Percentiles rank a stretch among this genome's conserved stretches.
These are phyloP conservation scores for Prunella strophiata DNA, from an alignment of 2,797 vertebrate genomes.

Conservation along the genomic window DNA sequence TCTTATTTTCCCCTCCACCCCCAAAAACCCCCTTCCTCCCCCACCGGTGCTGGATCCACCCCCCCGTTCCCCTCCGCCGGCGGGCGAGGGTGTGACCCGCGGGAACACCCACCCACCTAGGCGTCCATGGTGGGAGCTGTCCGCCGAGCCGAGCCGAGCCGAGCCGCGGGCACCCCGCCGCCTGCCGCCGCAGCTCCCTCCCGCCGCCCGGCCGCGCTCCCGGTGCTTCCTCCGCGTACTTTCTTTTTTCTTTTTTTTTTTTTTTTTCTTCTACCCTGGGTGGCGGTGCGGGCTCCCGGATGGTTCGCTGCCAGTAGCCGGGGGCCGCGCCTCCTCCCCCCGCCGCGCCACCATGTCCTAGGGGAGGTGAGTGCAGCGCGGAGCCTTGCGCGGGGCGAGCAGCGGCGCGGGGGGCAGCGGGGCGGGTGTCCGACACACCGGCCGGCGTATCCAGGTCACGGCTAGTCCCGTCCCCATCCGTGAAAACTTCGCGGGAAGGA, in stretches of 20 bases:
- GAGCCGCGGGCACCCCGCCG: neutral
- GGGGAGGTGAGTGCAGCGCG: constrained; percentile 71
- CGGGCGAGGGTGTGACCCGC: constrained; percentile 63
- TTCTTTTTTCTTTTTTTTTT: neutral
- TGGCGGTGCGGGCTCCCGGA: constrained; percentile 21
- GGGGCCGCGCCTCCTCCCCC: constrained; percentile 61
- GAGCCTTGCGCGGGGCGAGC: constrained; percentile 19
- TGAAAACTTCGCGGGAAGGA: constrained; percentile 70
- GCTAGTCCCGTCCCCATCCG: constrained; percentile 38
- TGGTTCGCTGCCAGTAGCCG: constrained; percentile 50
- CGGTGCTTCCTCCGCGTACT: neutral
- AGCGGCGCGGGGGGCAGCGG: neutral
- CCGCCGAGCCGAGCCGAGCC: neutral
- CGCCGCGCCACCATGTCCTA: constrained; percentile 75
- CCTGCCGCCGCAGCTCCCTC: neutral
- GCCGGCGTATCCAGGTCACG: constrained; percentile 58
- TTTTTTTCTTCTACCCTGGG: neutral
- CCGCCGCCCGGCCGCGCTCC: neutral
- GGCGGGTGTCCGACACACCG: neutral
- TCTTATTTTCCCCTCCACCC: no score
- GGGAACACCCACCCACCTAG: constrained; percentile 23
- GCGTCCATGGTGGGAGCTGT: neutral
- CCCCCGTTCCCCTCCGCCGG: constrained; percentile 24
- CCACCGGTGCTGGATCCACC: neutral
- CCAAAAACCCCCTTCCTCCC: no score